phyloP scores from a whole-genome alignment of 2,797 vertebrate species.

The Myotis pilosus region DNA sequence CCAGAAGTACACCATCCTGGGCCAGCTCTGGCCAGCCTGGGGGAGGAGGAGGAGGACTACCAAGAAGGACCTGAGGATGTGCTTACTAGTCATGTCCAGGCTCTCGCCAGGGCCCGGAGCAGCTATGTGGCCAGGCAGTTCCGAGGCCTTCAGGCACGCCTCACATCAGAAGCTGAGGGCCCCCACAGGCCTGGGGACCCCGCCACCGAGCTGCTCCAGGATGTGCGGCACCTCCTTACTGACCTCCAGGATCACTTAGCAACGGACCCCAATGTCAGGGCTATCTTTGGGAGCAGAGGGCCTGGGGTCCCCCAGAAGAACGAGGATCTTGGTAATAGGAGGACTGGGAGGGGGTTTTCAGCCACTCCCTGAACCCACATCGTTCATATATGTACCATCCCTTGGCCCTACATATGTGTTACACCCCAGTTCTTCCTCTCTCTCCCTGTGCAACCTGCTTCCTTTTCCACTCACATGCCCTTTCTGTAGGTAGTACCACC shows the following conservation, averaged over 20 bases:
- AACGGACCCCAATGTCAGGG: constrained; percentile 84
- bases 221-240: constrained; percentile 87
- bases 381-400: neutral
- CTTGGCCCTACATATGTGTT: neutral
- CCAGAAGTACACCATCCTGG: constrained; percentile 79
- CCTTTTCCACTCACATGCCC: neutral
- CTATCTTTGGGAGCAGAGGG: constrained; percentile 81
- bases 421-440: neutral
- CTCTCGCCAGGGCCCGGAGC: constrained; percentile 85
- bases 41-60: constrained; percentile 79
- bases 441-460: neutral
- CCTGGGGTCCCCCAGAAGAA: neutral
- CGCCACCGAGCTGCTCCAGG: constrained; percentile 87
- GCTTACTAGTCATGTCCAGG: constrained; percentile 85
- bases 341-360: neutral
- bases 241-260: constrained; percentile 86
- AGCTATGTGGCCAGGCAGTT: constrained; percentile 83
- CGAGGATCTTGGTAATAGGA: constrained; percentile 67
- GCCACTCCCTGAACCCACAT: neutral
- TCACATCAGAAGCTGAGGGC: constrained; percentile 76
- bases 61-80: constrained; percentile 80
- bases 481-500: accelerated
- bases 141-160: constrained; percentile 60
- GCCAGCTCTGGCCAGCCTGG: constrained; percentile 88
- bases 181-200: constrained; percentile 62